Evolutionary conservation across 2,113 vertebrate species (phyloP).

Genomic region (Agapornis roseicollis): DNA sequence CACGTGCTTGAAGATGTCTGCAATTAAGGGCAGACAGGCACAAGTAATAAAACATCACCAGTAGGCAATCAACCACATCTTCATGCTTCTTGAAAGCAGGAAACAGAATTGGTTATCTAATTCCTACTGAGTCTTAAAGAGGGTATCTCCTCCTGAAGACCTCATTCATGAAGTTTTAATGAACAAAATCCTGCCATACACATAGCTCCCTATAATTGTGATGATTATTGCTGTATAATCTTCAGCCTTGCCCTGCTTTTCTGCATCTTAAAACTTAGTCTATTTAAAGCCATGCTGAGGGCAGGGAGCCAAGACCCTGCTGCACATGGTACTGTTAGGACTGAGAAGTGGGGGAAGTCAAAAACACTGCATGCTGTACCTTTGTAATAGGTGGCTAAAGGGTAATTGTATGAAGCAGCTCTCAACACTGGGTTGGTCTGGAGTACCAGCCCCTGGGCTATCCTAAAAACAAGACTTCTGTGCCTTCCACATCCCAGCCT

Average conservation of each 20-base stretch:
- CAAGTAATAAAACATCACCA: not conserved
- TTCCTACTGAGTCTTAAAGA: not conserved
- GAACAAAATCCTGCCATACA: not conserved
- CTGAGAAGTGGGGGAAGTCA: not conserved
- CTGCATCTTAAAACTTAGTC: not conserved
- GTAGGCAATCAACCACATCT: not conserved
- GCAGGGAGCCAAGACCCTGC: not conserved
- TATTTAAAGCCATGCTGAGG: not conserved
- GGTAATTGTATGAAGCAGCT: not conserved
- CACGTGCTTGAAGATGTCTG: not conserved
- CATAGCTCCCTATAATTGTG: no score
- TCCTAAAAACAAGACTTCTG: not conserved
- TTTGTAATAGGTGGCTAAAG: not conserved
- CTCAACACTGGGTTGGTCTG: accelerated
- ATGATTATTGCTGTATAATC: not conserved
- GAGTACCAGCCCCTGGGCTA: not conserved
- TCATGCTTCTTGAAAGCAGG: not conserved
- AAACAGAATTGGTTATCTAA: not conserved
- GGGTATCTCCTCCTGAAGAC: not conserved
- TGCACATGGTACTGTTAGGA: not conserved
- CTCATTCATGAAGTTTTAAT: not conserved
- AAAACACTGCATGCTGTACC: not conserved
- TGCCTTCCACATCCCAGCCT: not conserved
- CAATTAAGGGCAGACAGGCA: not conserved
- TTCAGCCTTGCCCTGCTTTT: not conserved